A percentile compares a stretch with the other conserved stretches of the same genome.
phyloP scores from a whole-genome alignment of 2,113 vertebrate species.

The Tautogolabrus adspersus region DNA sequence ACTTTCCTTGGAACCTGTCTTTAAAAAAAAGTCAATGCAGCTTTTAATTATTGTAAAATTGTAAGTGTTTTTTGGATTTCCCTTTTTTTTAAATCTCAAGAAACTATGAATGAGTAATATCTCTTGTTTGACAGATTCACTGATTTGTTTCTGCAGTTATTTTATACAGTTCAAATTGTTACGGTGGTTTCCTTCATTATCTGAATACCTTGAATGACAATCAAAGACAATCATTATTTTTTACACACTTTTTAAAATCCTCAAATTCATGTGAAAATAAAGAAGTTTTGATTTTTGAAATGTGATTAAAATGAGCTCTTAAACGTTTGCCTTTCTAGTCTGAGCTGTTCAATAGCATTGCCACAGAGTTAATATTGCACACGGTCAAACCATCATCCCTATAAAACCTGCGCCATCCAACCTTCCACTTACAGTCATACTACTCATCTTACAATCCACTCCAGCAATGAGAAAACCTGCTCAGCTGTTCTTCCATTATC shows the following conservation, averaged over 20 bases:
- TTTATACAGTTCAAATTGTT: not conserved
- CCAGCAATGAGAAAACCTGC: constrained; percentile 47
- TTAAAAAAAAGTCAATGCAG: constrained; percentile 14
- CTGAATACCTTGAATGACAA: not conserved
- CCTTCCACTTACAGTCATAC: constrained; percentile 41
- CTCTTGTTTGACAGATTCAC: not conserved
- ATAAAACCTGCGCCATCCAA: constrained; percentile 17
- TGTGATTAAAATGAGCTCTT: constrained; percentile 16
- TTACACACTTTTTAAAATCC: constrained; percentile 1
- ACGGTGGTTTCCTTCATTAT: constrained; percentile 4
- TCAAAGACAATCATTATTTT: constrained; percentile 3
- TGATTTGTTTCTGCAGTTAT: constrained; percentile 13
- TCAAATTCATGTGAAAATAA: constrained; percentile 27
- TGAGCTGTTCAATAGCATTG: not conserved
- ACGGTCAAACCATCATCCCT: not conserved
- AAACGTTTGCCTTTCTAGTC: not conserved
- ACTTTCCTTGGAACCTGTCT: not conserved
- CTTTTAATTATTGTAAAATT: not conserved
- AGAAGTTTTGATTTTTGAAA: not conserved
- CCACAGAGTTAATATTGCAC: not conserved
- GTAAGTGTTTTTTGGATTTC: constrained; percentile 8
- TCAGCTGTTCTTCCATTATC: constrained; percentile 66
- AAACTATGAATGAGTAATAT: not conserved
- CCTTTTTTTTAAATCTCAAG: constrained; percentile 20
- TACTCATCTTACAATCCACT: constrained; percentile 73